Base-by-base conservation (phyloP, 2,797 vertebrate genomes). In the Orientallactaga sibirica region DNA sequence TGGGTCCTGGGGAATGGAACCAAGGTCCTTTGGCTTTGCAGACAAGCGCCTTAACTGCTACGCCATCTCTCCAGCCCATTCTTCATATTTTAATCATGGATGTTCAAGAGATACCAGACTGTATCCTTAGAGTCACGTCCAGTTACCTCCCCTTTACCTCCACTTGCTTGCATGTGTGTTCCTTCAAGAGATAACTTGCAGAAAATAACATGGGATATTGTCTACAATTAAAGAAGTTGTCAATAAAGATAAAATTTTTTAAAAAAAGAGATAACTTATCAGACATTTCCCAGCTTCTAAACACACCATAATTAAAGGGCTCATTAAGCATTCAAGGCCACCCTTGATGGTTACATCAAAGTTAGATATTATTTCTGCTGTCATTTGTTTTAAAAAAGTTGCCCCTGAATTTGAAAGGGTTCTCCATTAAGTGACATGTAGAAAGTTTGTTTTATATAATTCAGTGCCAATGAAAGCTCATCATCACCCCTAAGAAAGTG, bases 301-400 rank as follows among this genome's bases (percentile, higher is more conserved):
- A n/a, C 43, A 70, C n/a, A 66, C n/a, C 7, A 15, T 41, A 22
- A 64, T 14, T 19, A 58, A 94, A n/a, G n/a, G n/a, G 3, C 41
- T 33, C 66, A 41, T 25, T 84, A 79, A 78, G 81, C 41, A 55
- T 43, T n/a, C n/a, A n/a, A n/a, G n/a, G n/a, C n/a, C n/a, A n/a
- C n/a, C n/a, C n/a, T n/a, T n/a, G n/a, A 29, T 41, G 43, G 25
- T 24, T 79, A 33, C 12, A 10, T 48, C 37, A 74, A 20, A 41
- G 22, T 74, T n/a, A n/a, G n/a, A n/a, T n/a, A n/a, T n/a, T n/a
- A n/a, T n/a, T 84, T 10, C 61, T 90, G 25, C 55, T 85, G 64
- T 66, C n/a, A 18, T 91, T 88, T 78, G 58, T 58, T 94, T 87
- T 90, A 85, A 88, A 85, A n/a, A n/a, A n/a, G n/a, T n/a, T n/a